Evolutionary conservation across 2,888 invertebrate genomes (phyloP).

Genomic region (Mayetiola destructor): DNA sequence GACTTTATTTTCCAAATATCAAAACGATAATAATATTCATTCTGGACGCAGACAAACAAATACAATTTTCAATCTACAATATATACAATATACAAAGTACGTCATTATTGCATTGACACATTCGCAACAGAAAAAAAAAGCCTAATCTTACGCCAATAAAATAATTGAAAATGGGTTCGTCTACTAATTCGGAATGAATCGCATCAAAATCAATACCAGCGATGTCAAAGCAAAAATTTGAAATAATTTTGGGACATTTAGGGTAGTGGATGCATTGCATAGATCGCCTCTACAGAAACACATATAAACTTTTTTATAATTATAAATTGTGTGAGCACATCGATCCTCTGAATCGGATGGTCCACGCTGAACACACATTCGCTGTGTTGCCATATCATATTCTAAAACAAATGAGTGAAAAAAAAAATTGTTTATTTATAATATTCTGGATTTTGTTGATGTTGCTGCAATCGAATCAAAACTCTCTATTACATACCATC

Average conservation of each 20-base stretch:
- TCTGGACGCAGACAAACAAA: no score
- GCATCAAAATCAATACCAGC: no score
- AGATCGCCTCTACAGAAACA: slow-evolving; percentile 84
- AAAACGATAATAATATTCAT: no score
- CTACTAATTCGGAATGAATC: no score
- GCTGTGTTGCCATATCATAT: slow-evolving; percentile 73
- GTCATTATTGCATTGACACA: no score
- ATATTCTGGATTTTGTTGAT: background rate
- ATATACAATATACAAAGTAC: no score
- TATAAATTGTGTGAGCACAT: slow-evolving; percentile 73
- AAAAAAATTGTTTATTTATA: background rate
- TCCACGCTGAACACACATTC: slow-evolving; percentile 73
- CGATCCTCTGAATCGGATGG: slow-evolving; percentile 81
- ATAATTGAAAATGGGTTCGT: no score
- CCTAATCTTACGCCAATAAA: no score
- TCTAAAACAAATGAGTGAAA: slow-evolving; percentile 38
- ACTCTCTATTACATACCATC: slow-evolving; percentile 45
- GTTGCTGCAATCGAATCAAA: background rate
- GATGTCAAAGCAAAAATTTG: no score
- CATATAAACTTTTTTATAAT: slow-evolving; percentile 71
- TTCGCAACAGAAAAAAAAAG: no score
- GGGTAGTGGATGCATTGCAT: slow-evolving; percentile 44
- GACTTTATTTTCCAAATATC: no score
- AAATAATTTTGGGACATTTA: background rate
- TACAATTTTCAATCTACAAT: no score